Evolutionary conservation across 1,140 invertebrate genomes (phyloP).

Genomic region (Orius insidiosus): DNA sequence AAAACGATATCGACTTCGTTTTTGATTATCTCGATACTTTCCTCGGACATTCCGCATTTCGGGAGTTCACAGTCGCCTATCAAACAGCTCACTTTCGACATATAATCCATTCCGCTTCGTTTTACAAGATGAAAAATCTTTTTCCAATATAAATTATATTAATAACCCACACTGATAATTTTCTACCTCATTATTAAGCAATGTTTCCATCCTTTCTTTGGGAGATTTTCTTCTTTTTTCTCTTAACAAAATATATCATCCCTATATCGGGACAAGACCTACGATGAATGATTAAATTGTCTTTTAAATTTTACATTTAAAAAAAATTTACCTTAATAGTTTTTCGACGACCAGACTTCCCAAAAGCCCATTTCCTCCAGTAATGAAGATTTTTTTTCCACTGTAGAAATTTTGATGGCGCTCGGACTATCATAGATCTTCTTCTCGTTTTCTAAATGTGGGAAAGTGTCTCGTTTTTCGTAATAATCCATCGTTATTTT

Average conservation of each 20-base stretch:
- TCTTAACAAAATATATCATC: slow-evolving; percentile 60
- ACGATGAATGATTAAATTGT: too few relatives aligned
- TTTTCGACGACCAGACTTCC: slow-evolving; percentile 57
- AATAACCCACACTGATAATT: too few relatives aligned
- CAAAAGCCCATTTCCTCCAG: slow-evolving; percentile 48
- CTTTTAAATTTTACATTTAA: too few relatives aligned
- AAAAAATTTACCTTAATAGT: slow-evolving; percentile 32
- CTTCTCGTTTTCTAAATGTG: not conserved
- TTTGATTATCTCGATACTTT: slow-evolving; percentile 36
- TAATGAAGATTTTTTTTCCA: slow-evolving; percentile 31
- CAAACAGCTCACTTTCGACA: slow-evolving; percentile 40
- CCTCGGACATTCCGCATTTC: slow-evolving; percentile 46
- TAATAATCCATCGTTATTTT: slow-evolving; percentile 3
- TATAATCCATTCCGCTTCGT: slow-evolving; percentile 29
- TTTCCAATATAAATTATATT: not conserved
- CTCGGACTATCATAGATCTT: slow-evolving; percentile 22
- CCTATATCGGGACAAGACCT: slow-evolving; percentile 46
- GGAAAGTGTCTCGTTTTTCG: not conserved
- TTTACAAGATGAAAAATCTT: slow-evolving; percentile 39
- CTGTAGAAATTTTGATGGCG: slow-evolving; percentile 21
- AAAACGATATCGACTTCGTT: slow-evolving; percentile 52
- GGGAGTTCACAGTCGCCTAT: slow-evolving; percentile 47
- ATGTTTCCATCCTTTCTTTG: slow-evolving; percentile 41
- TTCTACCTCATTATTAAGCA: slow-evolving; percentile 38
- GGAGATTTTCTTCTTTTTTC: slow-evolving; percentile 57